phyloP scores from a whole-genome alignment of 30 jellyfish, hydroid and myxozoan genomes.

The Rhopilema esculentum region DNA sequence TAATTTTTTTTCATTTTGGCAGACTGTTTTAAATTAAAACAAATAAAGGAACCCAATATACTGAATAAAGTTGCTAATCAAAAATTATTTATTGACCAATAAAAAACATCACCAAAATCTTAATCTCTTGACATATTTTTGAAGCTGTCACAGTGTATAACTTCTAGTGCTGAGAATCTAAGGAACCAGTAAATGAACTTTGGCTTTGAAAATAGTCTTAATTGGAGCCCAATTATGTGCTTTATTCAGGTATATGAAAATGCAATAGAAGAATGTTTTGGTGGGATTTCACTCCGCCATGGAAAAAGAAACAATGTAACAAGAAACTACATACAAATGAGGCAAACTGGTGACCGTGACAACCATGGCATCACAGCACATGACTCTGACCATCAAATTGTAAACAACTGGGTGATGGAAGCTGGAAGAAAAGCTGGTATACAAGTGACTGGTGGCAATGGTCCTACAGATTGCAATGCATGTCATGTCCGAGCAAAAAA shows the following conservation, averaged over 20 bases:
- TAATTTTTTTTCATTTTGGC: too few species aligned
- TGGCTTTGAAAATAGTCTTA: too few species aligned
- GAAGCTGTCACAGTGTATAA: too few species aligned
- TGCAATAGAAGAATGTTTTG: constrained; percentile 40
- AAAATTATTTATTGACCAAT: too few species aligned
- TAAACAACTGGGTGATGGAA: constrained; percentile 50
- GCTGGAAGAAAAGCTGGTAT: constrained; percentile 45
- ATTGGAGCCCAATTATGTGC: too few species aligned
- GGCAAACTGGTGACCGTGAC: constrained; percentile 6
- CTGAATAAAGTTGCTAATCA: too few species aligned
- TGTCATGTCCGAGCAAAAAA: constrained; percentile 64
- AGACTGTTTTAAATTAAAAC: too few species aligned
- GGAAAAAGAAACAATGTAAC: constrained; percentile 34
- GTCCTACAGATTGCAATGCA: constrained; percentile 37
- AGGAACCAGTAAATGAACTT: too few species aligned
- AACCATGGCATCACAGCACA: constrained; percentile 52
- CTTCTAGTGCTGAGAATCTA: too few species aligned
- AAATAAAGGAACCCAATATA: too few species aligned
- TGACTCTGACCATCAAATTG: constrained; percentile 32
- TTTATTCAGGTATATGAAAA: constrained; percentile 9
- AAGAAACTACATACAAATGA: constrained; percentile 22
- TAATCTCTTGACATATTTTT: too few species aligned
- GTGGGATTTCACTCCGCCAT: constrained; percentile 57
- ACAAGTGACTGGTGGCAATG: constrained; percentile 52
- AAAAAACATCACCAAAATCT: too few species aligned